Evolutionary conservation across 2,888 invertebrate species (phyloP).

Genomic region (Melipona beecheii): DNA sequence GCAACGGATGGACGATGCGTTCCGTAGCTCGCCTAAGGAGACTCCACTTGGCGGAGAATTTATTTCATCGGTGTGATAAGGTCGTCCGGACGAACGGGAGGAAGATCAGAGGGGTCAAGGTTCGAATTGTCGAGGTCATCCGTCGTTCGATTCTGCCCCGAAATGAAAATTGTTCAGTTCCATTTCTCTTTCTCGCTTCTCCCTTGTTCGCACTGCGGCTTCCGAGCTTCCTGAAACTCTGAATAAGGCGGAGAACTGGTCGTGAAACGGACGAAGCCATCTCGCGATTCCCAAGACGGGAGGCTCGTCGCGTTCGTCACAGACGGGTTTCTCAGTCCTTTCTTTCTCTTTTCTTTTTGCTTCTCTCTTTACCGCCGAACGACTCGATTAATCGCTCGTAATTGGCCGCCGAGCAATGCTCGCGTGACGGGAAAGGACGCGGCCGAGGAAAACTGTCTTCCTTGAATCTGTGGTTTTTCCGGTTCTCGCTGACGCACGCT

Average conservation of each 20-base stretch:
- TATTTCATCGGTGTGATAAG: not conserved
- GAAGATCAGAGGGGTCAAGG: too few relatives aligned
- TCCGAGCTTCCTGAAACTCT: constrained; percentile 57
- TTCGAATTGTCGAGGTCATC: too few relatives aligned
- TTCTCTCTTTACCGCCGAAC: not conserved
- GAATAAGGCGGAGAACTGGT: constrained; percentile 58
- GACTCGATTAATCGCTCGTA: constrained; percentile 66
- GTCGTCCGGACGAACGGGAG: not conserved
- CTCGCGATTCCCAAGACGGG: constrained; percentile 48
- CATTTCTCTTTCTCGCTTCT: not conserved
- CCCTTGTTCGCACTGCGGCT: not conserved
- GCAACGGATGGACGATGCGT: constrained; percentile 22
- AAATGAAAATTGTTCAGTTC: not conserved
- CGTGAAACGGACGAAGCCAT: constrained; percentile 29
- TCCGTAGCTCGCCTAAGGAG: constrained; percentile 16
- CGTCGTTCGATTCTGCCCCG: not conserved
- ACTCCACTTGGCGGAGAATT: constrained; percentile 41
- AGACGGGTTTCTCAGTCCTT: constrained; percentile 40
- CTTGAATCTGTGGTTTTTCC: constrained; percentile 25
- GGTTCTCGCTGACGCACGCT: constrained; percentile 7
- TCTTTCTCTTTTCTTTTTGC: too few relatives aligned
- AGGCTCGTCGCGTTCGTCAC: constrained; percentile 19
- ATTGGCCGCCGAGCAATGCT: constrained; percentile 48
- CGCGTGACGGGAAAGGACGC: constrained; percentile 50
- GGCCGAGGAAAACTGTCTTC: constrained; percentile 36